Conservation (phyloP, 2,888 invertebrate genomes). For the Digitonthophagus gazella region DNA sequence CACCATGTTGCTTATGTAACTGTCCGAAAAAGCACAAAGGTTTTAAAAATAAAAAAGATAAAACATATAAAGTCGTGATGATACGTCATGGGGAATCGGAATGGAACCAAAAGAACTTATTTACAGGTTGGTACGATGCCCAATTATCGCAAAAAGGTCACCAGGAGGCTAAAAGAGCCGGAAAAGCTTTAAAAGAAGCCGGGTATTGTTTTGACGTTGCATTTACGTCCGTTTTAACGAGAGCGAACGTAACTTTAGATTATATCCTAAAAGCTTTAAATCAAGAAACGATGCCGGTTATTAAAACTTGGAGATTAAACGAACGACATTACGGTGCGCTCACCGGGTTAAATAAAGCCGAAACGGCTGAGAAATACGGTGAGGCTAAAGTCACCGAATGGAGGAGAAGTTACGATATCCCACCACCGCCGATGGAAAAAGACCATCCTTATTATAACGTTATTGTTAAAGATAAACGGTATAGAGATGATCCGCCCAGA, state of each 20-base stretch:
- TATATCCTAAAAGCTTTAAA: constrained; percentile 66
- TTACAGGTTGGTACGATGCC: constrained; percentile 27
- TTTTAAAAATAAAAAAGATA: too few relatives aligned
- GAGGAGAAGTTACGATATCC: constrained; percentile 79
- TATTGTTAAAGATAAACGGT: constrained; percentile 71
- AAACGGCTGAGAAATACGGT: constrained; percentile 82
- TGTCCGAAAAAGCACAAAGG: background rate
- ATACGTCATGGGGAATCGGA: constrained; percentile 28
- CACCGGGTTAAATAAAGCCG: constrained; percentile 81
- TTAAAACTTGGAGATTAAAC: constrained; percentile 79
- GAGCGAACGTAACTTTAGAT: constrained; percentile 73
- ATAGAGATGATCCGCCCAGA: constrained; percentile 56
- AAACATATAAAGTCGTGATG: constrained; percentile 22
- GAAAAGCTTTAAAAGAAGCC: constrained; percentile 69
- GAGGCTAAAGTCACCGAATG: constrained; percentile 82
- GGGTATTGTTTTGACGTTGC: constrained; percentile 74
- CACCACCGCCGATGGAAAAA: constrained; percentile 78
- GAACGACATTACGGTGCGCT: constrained; percentile 87
- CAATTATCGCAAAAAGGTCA: constrained; percentile 50
- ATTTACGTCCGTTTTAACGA: constrained; percentile 75
- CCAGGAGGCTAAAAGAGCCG: constrained; percentile 67
- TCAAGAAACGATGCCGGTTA: constrained; percentile 62
- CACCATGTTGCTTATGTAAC: too few relatives aligned
- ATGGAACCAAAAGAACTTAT: constrained; percentile 26
- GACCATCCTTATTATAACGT: constrained; percentile 72